A percentile compares a stretch with the other conserved stretches of the same genome.
Evolutionary conservation across 2,888 invertebrate species (phyloP).

Genomic region (Drosophila fungiperda): DNA sequence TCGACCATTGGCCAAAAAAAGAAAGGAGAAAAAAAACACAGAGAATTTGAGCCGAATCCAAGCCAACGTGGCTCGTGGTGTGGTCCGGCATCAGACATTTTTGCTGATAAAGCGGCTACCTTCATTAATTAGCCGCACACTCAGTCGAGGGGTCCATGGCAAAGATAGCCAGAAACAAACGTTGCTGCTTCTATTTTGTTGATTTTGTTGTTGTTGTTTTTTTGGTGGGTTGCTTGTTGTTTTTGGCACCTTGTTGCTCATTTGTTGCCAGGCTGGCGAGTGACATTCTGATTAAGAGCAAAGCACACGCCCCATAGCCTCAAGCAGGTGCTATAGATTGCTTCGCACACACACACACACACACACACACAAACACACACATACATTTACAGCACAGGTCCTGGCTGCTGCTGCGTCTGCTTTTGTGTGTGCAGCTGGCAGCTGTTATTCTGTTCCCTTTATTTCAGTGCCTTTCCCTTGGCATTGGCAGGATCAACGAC

Average conservation of each 20-base stretch:
- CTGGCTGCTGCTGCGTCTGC: slow-evolving; percentile 31
- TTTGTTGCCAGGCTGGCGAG: slow-evolving; percentile 48
- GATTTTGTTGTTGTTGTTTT: not conserved
- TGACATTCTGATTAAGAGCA: slow-evolving; percentile 75
- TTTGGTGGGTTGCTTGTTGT: slow-evolving; percentile 14
- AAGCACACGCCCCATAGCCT: slow-evolving; percentile 45
- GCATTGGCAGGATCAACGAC: slow-evolving; percentile 76
- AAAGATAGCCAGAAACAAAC: slow-evolving; percentile 9
- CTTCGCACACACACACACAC: not conserved
- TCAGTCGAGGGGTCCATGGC: slow-evolving; percentile 12
- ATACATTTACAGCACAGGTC: slow-evolving; percentile 27
- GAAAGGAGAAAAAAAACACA: not conserved
- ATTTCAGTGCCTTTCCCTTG: slow-evolving; percentile 29
- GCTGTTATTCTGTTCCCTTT: slow-evolving; percentile 38
- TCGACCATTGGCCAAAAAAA: slow-evolving; percentile 14
- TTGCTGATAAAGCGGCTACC: slow-evolving; percentile 61
- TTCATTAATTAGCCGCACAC: slow-evolving; percentile 77
- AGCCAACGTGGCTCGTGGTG: slow-evolving; percentile 55
- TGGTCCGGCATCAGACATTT: slow-evolving; percentile 56
- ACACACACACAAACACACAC: not conserved
- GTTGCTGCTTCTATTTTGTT: slow-evolving; percentile 1
- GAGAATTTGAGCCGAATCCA: slow-evolving; percentile 21
- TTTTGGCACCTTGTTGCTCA: slow-evolving; percentile 67
- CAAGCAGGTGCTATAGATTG: slow-evolving; percentile 57
- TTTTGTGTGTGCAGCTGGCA: slow-evolving; percentile 50